Base-by-base conservation (phyloP, 1,140 invertebrate species). In the Cotesia vestalis region DNA sequence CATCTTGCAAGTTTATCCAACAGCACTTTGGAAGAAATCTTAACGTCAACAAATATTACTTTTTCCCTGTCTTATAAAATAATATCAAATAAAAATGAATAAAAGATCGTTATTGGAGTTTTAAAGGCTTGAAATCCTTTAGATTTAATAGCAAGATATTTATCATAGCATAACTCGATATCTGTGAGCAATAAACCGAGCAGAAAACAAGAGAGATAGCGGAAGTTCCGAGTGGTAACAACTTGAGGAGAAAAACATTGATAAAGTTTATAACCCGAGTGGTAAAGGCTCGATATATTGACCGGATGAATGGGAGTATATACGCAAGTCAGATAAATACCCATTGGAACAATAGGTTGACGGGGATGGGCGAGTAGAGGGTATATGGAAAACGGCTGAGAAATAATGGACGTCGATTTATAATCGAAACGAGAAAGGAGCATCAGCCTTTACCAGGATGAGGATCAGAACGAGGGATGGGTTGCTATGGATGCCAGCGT, bases 401-500 rank as follows among this genome's bases (percentile, higher is more conserved):
- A 27, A 67, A 67, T 67, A 64, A 64, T 67, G 66, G 35, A 53
- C 66, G 66, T 53, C 66, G 52, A 67, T 67, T 67, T 53, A 67
- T 67, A 67, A 67, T 67, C 66, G 51, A 34, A 67, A 67, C 66
- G 46, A 67, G 35, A 64, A 12, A 20, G 17, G 11, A 20, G 59
- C 40, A 46, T 46, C 40, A 20, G 20, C 59, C 12, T 27, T 27
- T 27, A 27, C 27, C 27, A 27, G 27, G 27, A 27, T 3, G 27
- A 27, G 27, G 40, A 27, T 3, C 27, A 27, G 27, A 1, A 27
- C 27, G 1, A 27, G 27, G 40, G 40, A 46, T 46, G 40, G 11
- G 40, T 46, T 46, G 6, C 40, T 46, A 46, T 46, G 40, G 40
- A 46, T 46, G 40, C 6, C 11, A 6, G 6, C 6, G 6, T 46